phyloP scores from a whole-genome alignment of 2,797 vertebrate genomes.

The Syngnathus acus region DNA sequence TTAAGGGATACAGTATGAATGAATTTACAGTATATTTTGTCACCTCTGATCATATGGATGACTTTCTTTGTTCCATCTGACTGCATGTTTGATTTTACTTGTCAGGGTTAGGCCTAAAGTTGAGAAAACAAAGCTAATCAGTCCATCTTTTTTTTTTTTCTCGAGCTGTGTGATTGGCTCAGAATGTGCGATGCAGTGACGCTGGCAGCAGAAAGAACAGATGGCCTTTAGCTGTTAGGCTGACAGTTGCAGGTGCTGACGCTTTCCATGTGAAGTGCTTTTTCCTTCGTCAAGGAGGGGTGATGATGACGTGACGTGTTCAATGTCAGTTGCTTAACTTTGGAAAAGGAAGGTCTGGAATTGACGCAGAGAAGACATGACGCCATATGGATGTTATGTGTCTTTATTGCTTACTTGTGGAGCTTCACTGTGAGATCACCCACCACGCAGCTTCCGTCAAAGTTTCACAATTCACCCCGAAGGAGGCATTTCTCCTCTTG shows the following conservation, averaged over 20 bases:
- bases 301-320: constrained; percentile 36
- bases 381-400: constrained; percentile 38
- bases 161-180: constrained; percentile 18
- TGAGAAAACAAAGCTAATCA: constrained; percentile 22
- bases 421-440: constrained; percentile 30
- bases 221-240: constrained; percentile 23
- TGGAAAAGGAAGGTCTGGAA: constrained; percentile 29
- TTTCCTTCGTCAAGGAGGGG: constrained; percentile 8
- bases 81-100: neutral
- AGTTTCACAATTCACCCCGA: neutral
- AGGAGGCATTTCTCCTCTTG: neutral
- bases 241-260: constrained; percentile 17
- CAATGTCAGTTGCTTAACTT: constrained; percentile 20
- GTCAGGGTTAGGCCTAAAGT: constrained; percentile 12
- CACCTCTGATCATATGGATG: neutral
- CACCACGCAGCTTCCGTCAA: neutral
- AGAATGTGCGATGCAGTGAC: constrained; percentile 9
- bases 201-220: constrained; percentile 25
- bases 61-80: neutral
- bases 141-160: neutral
- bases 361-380: constrained; percentile 44
- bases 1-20: neutral
- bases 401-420: constrained; percentile 27
- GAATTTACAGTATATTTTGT: neutral
- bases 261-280: constrained; percentile 30